phyloP scores from a whole-genome alignment of 2,888 invertebrate species.

The Eupithecia insigniata region DNA sequence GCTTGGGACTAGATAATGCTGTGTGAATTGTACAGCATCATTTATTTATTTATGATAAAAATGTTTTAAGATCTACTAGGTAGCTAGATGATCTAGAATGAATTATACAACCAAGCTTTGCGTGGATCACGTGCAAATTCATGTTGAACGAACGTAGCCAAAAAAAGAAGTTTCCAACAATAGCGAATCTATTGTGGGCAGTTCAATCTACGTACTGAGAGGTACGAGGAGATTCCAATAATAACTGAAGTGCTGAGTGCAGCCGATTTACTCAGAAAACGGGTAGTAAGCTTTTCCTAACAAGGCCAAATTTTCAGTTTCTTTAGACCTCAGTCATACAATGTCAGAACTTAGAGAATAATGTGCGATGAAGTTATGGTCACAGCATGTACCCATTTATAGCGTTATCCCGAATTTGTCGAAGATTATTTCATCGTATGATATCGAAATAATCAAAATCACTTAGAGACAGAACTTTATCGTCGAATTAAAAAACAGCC shows the following conservation, averaged over 20 bases:
- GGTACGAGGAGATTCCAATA: conserved; percentile 63
- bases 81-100: neutral
- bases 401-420: neutral
- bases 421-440: neutral
- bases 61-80: neutral
- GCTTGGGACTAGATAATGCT: no score
- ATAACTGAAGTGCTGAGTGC: conserved; percentile 63
- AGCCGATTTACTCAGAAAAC: conserved; percentile 12
- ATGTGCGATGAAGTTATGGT: neutral
- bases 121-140: neutral
- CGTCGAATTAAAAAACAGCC: neutral
- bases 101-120: neutral
- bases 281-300: neutral
- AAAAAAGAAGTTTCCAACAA: conserved; percentile 46
- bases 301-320: neutral
- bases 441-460: neutral
- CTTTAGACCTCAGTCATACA: neutral
- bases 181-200: conserved; percentile 57
- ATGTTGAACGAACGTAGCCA: conserved; percentile 27
- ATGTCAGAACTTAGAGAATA: no score
- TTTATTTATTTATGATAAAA: neutral
- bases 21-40: no score
- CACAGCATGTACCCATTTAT: neutral
- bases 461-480: neutral
- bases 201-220: conserved; percentile 50